Percentiles rank a stretch among this genome's conserved stretches.
These are phyloP conservation scores for Zaprionus taronus DNA, from an alignment of 1,140 invertebrate species.

Conservation along the genomic window DNA sequence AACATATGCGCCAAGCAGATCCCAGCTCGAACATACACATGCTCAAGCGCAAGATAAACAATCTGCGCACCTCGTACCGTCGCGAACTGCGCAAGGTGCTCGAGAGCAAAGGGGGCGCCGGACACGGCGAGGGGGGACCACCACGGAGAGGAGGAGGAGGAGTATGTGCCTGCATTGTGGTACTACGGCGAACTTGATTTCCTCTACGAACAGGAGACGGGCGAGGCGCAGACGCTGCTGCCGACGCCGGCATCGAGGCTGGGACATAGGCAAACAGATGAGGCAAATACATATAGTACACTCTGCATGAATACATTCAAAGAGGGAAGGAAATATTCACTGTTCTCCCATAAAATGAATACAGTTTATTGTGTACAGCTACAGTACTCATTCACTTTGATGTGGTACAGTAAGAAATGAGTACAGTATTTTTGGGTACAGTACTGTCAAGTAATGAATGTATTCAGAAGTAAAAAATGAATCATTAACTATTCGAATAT, in stretches of 20 bases:
- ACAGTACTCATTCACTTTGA: too few relatives aligned
- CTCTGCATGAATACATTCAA: too few relatives aligned
- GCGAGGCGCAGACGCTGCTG: conserved; percentile 25
- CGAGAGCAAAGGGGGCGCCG: conserved; percentile 17
- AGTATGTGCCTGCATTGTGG: conserved; percentile 55
- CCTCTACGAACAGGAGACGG: conserved; percentile 56
- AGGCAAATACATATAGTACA: conserved; percentile 1
- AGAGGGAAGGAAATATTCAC: too few relatives aligned
- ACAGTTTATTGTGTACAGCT: too few relatives aligned
- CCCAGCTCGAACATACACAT: conserved; percentile 49
- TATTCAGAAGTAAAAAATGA: too few relatives aligned
- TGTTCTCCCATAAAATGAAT: too few relatives aligned
- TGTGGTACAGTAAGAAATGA: too few relatives aligned
- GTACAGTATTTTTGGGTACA: too few relatives aligned
- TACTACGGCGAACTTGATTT: conserved; percentile 67
- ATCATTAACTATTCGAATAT: too few relatives aligned
- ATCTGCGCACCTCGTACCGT: conserved; percentile 65
- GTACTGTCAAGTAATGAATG: too few relatives aligned
- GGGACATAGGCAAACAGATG: not conserved
- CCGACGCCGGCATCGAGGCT: not conserved
- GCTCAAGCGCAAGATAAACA: conserved; percentile 68
- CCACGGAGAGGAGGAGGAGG: not conserved
- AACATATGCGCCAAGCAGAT: conserved; percentile 33
- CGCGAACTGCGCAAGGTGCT: conserved; percentile 62
- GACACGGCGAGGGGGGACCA: not conserved